Evolutionary conservation across 2,888 invertebrate species (phyloP).

Genomic region (Polyploca ridens): DNA sequence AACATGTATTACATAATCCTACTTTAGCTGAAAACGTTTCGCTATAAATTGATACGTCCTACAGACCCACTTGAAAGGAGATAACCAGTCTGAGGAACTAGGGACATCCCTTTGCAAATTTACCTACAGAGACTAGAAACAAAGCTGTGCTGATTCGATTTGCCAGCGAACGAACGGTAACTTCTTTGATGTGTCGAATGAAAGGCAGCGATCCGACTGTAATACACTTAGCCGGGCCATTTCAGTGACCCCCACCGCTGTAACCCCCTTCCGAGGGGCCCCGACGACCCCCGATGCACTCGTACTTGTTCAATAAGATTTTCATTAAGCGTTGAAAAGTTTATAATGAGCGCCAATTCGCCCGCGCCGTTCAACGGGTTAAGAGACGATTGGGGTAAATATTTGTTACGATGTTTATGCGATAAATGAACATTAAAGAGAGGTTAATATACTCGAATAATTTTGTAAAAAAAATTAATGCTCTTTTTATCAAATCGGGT

Average conservation of each 20-base stretch:
- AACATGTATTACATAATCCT: background rate
- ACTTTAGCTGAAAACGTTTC: background rate
- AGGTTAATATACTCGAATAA: background rate
- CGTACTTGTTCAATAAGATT: conserved; percentile 78
- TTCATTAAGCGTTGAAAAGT: conserved; percentile 82
- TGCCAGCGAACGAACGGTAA: conserved; percentile 74
- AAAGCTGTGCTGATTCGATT: conserved; percentile 81
- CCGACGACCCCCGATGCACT: conserved; percentile 59
- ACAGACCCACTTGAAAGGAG: conserved; percentile 31
- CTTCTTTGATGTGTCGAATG: conserved; percentile 84
- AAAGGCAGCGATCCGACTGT: conserved; percentile 82
- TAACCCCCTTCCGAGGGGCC: conserved; percentile 19
- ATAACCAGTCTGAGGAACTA: conserved; percentile 37
- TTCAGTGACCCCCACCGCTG: conserved; percentile 57
- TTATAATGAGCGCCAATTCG: conserved; percentile 77
- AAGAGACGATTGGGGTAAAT: conserved; percentile 38
- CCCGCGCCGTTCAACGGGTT: conserved; percentile 60
- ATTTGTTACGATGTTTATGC: conserved; percentile 28
- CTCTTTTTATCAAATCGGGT: too few species aligned
- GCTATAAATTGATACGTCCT: background rate
- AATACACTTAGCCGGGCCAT: conserved; percentile 83
- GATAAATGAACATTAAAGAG: background rate
- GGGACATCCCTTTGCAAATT: conserved; percentile 54
- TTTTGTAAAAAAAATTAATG: too few species aligned
- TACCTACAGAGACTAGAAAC: conserved; percentile 71